Percentiles rank a stretch among this genome's conserved stretches.
phyloP scores from a whole-genome alignment of 2,888 invertebrate species.

The Halictus ligatus region DNA sequence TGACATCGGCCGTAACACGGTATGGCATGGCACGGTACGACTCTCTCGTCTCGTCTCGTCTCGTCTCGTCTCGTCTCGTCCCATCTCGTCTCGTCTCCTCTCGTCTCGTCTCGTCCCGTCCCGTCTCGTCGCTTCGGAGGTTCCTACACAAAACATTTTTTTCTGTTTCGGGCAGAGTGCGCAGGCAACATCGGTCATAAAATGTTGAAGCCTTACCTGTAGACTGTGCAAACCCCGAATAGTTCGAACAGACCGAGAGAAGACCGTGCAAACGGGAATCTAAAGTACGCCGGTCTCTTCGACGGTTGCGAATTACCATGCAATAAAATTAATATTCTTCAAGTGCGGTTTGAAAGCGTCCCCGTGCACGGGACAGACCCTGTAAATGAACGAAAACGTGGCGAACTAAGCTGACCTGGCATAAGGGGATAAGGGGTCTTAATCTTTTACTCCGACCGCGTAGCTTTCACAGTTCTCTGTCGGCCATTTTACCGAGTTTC shows the following conservation, averaged over 20 bases:
- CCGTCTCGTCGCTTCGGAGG: not conserved
- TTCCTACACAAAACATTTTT: slow-evolving; percentile 19
- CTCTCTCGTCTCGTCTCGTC: not conserved
- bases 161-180: slow-evolving; percentile 16
- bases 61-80: not conserved
- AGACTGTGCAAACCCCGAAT: slow-evolving; percentile 1
- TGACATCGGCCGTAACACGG: slow-evolving; percentile 29
- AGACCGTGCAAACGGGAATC: not conserved
- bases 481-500: not conserved
- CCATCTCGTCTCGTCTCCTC: not conserved
- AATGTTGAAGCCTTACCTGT: slow-evolving; percentile 48
- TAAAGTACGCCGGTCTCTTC: slow-evolving; percentile 15
- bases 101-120: not conserved
- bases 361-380: slow-evolving; percentile 18
- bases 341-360: slow-evolving; percentile 75
- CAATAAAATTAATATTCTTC: slow-evolving; percentile 77
- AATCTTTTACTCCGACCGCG: slow-evolving; percentile 47
- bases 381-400: slow-evolving; percentile 35
- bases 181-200: slow-evolving; percentile 40
- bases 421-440: slow-evolving; percentile 40
- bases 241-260: not conserved
- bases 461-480: slow-evolving; percentile 49
- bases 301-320: slow-evolving; percentile 66
- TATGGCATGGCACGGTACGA: slow-evolving; percentile 8
- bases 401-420: slow-evolving; percentile 37